Conservation (phyloP, 2,888 invertebrate species). For the Mermis nigrescens region DNA sequence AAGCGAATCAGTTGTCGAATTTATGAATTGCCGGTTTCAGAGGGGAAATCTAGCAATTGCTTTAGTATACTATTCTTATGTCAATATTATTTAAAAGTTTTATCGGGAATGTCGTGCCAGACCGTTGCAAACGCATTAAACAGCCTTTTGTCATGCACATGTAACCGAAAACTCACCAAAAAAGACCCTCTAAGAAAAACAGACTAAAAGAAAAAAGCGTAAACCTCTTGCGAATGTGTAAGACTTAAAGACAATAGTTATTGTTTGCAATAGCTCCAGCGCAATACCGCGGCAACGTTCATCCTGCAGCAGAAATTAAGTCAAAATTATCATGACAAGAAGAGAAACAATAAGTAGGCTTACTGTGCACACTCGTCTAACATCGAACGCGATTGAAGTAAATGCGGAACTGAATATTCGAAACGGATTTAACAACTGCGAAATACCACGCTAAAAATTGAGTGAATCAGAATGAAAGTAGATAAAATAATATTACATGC, state of each 20-base stretch:
- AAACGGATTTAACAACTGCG: constrained; percentile 67
- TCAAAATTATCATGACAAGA: not conserved
- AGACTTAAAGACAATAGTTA: not conserved
- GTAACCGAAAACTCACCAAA: no score
- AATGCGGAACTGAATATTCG: constrained; percentile 77
- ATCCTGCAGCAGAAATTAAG: not conserved
- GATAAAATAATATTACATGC: not conserved
- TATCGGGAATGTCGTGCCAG: no score
- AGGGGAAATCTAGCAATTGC: no score
- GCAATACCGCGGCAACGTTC: not conserved
- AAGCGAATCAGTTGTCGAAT: no score
- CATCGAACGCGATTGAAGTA: constrained; percentile 67
- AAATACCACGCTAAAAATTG: constrained; percentile 51
- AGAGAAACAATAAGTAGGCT: not conserved
- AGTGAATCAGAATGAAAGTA: not conserved
- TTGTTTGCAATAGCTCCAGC: not conserved
- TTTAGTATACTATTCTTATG: no score
- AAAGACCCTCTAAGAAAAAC: no score
- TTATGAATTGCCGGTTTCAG: no score
- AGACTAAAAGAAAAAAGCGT: no score
- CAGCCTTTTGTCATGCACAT: no score
- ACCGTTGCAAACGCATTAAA: no score
- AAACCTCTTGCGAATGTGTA: no score
- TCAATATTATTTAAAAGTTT: no score
- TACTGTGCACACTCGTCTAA: constrained; percentile 53